These are phyloP conservation scores for Dolichomitus sp. DNA, from an alignment of 2,888 invertebrate genomes.

Conservation along the genomic window DNA sequence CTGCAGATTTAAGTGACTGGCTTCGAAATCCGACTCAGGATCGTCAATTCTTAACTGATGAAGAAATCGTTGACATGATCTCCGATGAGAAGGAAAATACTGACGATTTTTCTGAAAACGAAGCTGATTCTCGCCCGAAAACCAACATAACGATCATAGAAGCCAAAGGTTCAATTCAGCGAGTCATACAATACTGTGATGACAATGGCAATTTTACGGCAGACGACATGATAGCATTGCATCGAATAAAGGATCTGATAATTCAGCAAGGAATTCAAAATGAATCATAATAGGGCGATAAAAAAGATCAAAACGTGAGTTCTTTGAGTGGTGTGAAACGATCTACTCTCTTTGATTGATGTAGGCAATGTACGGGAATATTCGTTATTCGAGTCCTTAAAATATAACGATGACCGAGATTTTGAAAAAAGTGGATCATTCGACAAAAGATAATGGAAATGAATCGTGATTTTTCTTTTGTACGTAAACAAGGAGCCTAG, in stretches of 20 bases:
- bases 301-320: neutral
- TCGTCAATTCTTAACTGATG: neutral
- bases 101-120: neutral
- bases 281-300: neutral
- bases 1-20: neutral
- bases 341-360: no score
- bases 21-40: neutral
- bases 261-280: slow-evolving; percentile 3
- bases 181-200: neutral
- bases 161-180: neutral
- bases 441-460: no score
- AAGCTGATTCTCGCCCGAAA: neutral
- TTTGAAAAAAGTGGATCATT: no score
- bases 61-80: neutral
- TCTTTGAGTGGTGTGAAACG: no score
- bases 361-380: no score
- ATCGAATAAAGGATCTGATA: neutral
- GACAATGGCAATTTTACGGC: no score
- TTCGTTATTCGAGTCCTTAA: no score
- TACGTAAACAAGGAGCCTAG: no score
- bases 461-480: no score
- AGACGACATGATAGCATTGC: no score
- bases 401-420: no score
- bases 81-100: neutral
- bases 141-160: neutral